Evolutionary conservation across 2,888 invertebrate genomes (phyloP), one percentile per base, ranked within the genome.

Genomic region (Chaetogeoica ovagalla): DNA sequence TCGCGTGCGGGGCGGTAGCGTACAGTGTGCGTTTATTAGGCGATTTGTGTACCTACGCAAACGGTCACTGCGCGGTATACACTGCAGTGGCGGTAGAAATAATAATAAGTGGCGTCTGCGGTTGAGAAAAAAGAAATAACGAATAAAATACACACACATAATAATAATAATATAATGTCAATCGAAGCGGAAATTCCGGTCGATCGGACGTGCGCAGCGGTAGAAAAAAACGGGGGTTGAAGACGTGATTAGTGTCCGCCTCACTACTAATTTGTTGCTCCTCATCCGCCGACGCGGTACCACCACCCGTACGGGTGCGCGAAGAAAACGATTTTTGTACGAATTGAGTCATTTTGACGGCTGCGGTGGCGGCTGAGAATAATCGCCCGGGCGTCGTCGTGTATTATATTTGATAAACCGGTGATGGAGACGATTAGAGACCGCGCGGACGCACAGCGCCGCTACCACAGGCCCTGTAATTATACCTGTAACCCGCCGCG

Each of bases 281-380:
- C 48, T 13, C 48, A 9, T 11, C 48, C 48, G 48, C 15, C 1
- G 11, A 13, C 3, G 11, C 48, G 8, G 15, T 15, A 48, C 15
- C 8, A 1, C 13, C 3, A 15, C 11, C 48, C 13, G 11, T 13
- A 2, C 48, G 13, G 13, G 4, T 7, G 43, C 43, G 43, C 43
- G 43, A 7, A 8, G 57, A n/a, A 52, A 55, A 70, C 62, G 79
- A 79, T 63, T 71, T 63, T 71, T 63, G 79, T 57, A 57, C 15
- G 79, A 57, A 79, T 79, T 79, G 79, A 79, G 79, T 79, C 71
- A 79, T 79, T 79, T n/a, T 79, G 71, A 70, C 71, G 63, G 48
- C 39, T 39, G 37, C 39, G 15, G 30, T 37, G 63, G 17, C 13
- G 21, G 19, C 30, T 30, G 43, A 17, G 70, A 8, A 39, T 43